Base-by-base conservation (phyloP, 2,797 vertebrate genomes). In the Coreius guichenoti region DNA sequence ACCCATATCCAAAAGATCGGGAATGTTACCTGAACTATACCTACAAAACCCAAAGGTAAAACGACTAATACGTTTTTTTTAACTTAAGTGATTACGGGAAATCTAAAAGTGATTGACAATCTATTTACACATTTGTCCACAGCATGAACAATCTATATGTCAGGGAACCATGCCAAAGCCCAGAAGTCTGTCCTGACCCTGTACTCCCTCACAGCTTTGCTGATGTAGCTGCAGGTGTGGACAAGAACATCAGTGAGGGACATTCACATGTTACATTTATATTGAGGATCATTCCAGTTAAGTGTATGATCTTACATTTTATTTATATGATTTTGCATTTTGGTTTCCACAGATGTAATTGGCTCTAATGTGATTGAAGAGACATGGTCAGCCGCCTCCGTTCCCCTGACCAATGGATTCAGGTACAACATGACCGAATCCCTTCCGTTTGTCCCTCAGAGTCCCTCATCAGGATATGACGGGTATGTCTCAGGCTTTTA, bases 351-450 rank as follows among this genome's bases (percentile, higher is more conserved):
- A 94, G 95, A 94, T 9, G 67, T 91, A 76, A 75, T 91, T 87
- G 94, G 95, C 91, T 94, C 97, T 69, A 97, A 96, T 89, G 84
- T 96, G 33, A 85, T 96, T 0, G 97, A 97, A 86, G 96, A 98
- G 84, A 93, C 96, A 13, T 99, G 97, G 97, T 93, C 97, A 0
- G 90, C 96, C 16, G 96, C 96, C 43, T 96, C 97, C 0, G 90
- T 97, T 84, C 98, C 98, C 11, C 87, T 98, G 91, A 95, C 97
- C 72, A 98, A 96, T 84, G 94, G 96, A 90, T 96, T 99, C 89
- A 96, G 95, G 92, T 99, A 98, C 91, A 95, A 96, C 89, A 92
- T 97, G 91, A 94, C 96, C 13, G 97, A 94, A 88, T 92, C 96
- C 2, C 87, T 95, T 81, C 93, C 96, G 0, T 95, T 95, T 67